Evolutionary conservation across 1,140 invertebrate genomes (phyloP).

Genomic region (Plodia interpunctella): DNA sequence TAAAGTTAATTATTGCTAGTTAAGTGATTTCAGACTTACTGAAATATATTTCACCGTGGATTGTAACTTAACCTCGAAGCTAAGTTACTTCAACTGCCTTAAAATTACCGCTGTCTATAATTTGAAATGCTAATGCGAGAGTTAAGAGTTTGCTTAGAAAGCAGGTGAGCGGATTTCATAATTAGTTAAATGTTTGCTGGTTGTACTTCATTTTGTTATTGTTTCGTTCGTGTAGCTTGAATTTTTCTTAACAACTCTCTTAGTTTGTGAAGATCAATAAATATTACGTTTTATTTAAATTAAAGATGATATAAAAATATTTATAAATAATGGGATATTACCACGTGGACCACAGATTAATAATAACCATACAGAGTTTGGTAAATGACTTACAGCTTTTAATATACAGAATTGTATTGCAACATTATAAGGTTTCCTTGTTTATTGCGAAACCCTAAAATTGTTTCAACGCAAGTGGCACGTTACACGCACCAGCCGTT

Average conservation of each 20-base stretch:
- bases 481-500: slow-evolving; percentile 47
- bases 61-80: slow-evolving; percentile 9
- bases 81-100: slow-evolving; percentile 14
- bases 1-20: slow-evolving; percentile 70
- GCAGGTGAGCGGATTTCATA: slow-evolving; percentile 6
- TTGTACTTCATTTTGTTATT: not conserved
- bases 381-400: no score
- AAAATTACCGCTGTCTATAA: slow-evolving; percentile 20
- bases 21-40: slow-evolving; percentile 61
- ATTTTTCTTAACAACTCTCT: no score
- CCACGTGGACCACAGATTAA: no score
- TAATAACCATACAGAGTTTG: no score
- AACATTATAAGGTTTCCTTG: no score
- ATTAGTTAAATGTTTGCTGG: not conserved
- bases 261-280: no score
- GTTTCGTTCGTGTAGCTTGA: no score
- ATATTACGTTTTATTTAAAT: no score
- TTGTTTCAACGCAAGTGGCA: slow-evolving; percentile 48
- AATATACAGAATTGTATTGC: no score
- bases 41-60: slow-evolving; percentile 29
- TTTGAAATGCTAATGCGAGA: slow-evolving; percentile 22
- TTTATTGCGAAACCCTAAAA: slow-evolving; percentile 17
- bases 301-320: no score
- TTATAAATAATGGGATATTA: no score
- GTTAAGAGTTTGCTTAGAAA: slow-evolving; percentile 10